phyloP scores from a whole-genome alignment of 2,797 vertebrate species.

The Lacerta agilis region DNA sequence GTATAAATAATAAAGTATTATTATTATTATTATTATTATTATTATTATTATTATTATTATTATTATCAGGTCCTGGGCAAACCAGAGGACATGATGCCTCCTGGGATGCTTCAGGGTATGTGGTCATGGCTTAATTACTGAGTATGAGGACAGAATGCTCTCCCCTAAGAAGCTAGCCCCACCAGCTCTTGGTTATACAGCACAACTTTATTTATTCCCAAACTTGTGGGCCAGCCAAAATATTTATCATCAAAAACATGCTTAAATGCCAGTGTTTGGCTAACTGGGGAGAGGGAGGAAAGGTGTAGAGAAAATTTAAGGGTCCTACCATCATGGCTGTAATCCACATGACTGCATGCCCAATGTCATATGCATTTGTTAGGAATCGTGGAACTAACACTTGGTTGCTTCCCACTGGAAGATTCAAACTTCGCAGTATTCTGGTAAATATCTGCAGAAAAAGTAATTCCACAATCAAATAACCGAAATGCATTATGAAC shows the following conservation, averaged over 20 bases:
- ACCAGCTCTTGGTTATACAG: neutral
- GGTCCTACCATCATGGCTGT: conserved; percentile 93
- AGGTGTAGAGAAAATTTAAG: neutral
- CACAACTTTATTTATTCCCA: neutral
- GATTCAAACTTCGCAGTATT: conserved; percentile 94
- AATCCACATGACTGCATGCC: conserved; percentile 95
- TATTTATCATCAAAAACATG: neutral
- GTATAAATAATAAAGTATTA: too few species aligned
- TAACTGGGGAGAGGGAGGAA: neutral
- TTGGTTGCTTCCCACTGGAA: conserved; percentile 95
- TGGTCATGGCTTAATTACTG: neutral
- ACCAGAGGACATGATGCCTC: neutral
- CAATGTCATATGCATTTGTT: conserved; percentile 94
- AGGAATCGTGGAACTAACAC: conserved; percentile 91
- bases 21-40: too few species aligned
- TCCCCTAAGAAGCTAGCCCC: neutral
- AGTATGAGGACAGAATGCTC: neutral
- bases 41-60: too few species aligned
- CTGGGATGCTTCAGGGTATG: neutral
- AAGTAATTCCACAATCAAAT: neutral
- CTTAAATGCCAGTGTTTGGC: neutral
- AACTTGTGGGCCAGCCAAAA: neutral
- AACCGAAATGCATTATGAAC: neutral
- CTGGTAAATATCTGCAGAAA: conserved; percentile 91
- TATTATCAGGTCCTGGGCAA: neutral